These are phyloP conservation scores for Laspeyria flexula DNA, from an alignment of 2,888 invertebrate species.

Conservation along the genomic window DNA sequence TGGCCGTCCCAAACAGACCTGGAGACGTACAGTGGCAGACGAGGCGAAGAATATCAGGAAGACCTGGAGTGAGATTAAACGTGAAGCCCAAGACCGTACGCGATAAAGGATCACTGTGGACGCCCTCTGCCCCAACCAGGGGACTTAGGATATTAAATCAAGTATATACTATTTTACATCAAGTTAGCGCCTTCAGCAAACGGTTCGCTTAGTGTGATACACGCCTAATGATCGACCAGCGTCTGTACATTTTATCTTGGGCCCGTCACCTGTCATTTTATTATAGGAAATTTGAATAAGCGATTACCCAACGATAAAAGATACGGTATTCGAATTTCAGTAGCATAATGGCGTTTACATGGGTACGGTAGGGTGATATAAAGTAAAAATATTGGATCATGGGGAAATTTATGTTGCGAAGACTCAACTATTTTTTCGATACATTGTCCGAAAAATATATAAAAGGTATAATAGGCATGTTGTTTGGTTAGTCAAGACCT, in stretches of 20 bases:
- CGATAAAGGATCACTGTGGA: too few relatives aligned
- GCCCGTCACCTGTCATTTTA: conserved; percentile 53
- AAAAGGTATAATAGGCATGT: neutral
- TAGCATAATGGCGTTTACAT: conserved; percentile 32
- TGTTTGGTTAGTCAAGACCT: neutral
- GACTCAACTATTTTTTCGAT: neutral
- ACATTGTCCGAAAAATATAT: neutral
- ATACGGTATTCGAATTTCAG: conserved; percentile 28
- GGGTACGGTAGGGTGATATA: conserved; percentile 12
- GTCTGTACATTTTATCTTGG: conserved; percentile 49
- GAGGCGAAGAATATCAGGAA: too few relatives aligned
- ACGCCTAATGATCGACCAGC: conserved; percentile 39
- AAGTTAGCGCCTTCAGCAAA: neutral
- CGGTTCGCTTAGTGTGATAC: neutral
- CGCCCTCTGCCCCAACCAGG: too few relatives aligned
- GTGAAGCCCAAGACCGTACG: too few relatives aligned
- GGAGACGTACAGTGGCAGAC: too few relatives aligned
- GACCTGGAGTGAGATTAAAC: too few relatives aligned
- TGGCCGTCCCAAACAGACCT: too few relatives aligned
- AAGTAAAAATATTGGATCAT: conserved; percentile 19
- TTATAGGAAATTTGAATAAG: conserved; percentile 49
- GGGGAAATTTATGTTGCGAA: conserved; percentile 1
- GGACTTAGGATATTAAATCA: too few relatives aligned
- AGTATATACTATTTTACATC: too few relatives aligned
- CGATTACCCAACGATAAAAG: conserved; percentile 47